Conservation (phyloP, 2,113 vertebrate species). For the Argyrosomus japonicus region DNA sequence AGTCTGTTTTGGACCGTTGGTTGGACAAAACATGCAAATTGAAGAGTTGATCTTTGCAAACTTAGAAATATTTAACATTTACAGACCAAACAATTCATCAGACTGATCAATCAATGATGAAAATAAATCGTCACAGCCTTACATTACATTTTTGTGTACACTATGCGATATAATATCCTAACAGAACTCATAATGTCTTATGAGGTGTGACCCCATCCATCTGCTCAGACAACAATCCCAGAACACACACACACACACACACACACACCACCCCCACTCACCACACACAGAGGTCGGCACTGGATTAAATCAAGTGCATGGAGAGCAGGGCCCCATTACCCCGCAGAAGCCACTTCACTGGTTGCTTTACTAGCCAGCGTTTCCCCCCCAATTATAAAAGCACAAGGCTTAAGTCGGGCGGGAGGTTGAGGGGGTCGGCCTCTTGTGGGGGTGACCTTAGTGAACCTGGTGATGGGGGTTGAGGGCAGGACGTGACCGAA, state of each 20-base stretch:
- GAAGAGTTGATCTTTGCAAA: slow-evolving; percentile 14
- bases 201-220: slow-evolving; percentile 68
- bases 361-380: slow-evolving; percentile 55
- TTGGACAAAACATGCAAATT: not conserved
- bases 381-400: slow-evolving; percentile 59
- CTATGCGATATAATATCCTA: slow-evolving; percentile 32
- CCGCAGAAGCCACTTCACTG: slow-evolving; percentile 67
- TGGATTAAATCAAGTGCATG: slow-evolving; percentile 74
- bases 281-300: slow-evolving; percentile 64
- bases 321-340: slow-evolving; percentile 64
- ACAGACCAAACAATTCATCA: not conserved
- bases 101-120: not conserved
- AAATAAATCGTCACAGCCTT: not conserved
- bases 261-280: slow-evolving; percentile 35
- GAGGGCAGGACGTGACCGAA: slow-evolving; percentile 29
- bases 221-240: slow-evolving; percentile 57
- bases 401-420: slow-evolving; percentile 52
- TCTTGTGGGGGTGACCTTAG: slow-evolving; percentile 54
- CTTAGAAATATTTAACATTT: not conserved
- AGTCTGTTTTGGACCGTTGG: not conserved
- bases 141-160: slow-evolving; percentile 15
- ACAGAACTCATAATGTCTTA: slow-evolving; percentile 47
- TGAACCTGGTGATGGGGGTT: slow-evolving; percentile 49
- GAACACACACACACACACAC: slow-evolving; percentile 31
- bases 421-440: slow-evolving; percentile 6